These are phyloP conservation scores for Minunthozetes semirufus DNA, from an alignment of 2,888 invertebrate genomes.

Conservation along the genomic window DNA sequence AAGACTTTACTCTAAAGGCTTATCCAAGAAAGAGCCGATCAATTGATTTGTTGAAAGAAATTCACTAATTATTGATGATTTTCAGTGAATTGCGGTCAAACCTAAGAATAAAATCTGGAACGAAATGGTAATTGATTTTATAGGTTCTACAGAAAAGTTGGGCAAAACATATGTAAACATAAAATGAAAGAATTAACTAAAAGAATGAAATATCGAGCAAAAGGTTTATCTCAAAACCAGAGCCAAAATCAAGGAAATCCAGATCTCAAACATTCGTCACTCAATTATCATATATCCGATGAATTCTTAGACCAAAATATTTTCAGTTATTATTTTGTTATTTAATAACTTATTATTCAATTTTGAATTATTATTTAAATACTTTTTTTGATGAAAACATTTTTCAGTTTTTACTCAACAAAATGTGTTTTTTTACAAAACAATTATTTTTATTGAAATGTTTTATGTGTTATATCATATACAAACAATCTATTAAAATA, in stretches of 20 bases:
- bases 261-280: background rate
- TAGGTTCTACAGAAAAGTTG: background rate
- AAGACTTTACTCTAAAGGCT: background rate
- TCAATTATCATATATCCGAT: no score
- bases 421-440: no score
- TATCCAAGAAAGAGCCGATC: background rate
- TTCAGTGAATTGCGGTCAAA: background rate
- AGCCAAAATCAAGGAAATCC: background rate
- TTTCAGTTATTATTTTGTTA: no score
- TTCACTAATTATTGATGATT: background rate
- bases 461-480: no score
- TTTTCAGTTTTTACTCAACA: no score
- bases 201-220: background rate
- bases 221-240: background rate
- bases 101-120: background rate
- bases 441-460: no score
- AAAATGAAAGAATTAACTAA: background rate
- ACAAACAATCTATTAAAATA: no score
- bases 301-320: no score
- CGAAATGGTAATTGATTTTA: conserved; percentile 6
- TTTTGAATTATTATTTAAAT: no score
- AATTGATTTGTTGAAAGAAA: background rate
- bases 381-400: no score
- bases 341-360: no score
- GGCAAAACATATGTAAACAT: background rate